Evolutionary conservation across 2,113 vertebrate genomes (phyloP).

Genomic region (Marmota monax): DNA sequence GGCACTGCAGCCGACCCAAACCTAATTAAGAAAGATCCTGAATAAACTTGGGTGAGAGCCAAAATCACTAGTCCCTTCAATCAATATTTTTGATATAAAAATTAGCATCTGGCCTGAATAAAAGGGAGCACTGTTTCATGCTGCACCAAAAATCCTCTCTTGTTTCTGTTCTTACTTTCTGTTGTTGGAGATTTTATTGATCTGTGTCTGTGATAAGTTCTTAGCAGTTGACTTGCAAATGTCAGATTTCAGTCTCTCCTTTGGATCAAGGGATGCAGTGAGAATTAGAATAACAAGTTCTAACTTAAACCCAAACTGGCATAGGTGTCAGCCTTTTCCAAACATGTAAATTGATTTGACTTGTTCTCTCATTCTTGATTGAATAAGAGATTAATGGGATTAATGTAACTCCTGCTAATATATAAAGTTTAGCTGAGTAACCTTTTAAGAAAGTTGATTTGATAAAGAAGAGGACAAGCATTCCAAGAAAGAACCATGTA

Average conservation of each 20-base stretch:
- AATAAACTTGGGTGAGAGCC: slow-evolving; percentile 75
- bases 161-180: slow-evolving; percentile 74
- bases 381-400: background rate
- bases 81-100: slow-evolving; percentile 83
- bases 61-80: slow-evolving; percentile 76
- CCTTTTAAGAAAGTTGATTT: slow-evolving; percentile 38
- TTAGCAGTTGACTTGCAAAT: slow-evolving; percentile 75
- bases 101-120: slow-evolving; percentile 79
- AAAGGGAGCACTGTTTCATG: slow-evolving; percentile 81
- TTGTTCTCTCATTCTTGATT: slow-evolving; percentile 40
- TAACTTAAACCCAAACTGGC: background rate
- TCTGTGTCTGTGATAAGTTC: slow-evolving; percentile 80
- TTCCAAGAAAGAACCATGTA: background rate
- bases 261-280: slow-evolving; percentile 43
- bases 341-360: background rate
- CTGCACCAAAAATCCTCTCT: slow-evolving; percentile 44
- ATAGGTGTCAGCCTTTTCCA: background rate
- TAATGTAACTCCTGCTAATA: background rate
- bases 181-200: slow-evolving; percentile 76
- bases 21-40: slow-evolving; percentile 81
- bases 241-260: slow-evolving; percentile 81
- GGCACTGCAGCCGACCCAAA: slow-evolving; percentile 67
- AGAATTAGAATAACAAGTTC: background rate
- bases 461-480: background rate
- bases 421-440: slow-evolving; percentile 37